Conservation (phyloP, 2,797 vertebrate genomes). For the Tachyglossus aculeatus region DNA sequence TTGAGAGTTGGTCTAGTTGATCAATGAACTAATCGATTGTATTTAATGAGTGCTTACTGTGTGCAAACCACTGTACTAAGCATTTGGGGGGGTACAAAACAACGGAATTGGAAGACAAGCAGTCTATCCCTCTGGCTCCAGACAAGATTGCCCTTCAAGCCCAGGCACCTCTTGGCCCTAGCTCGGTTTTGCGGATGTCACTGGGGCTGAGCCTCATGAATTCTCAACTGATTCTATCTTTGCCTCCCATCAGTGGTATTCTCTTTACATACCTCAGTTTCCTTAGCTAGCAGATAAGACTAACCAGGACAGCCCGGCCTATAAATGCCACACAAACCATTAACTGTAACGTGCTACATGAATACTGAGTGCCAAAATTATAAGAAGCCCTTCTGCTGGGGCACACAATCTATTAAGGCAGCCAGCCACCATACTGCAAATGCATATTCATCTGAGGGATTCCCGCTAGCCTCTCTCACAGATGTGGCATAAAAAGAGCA, state of each 20-base stretch:
- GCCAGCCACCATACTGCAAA: conserved; percentile 5
- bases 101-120: no score
- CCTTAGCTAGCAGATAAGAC: no score
- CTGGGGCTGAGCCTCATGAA: not conserved
- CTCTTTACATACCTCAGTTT: not conserved
- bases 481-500: conserved; percentile 26
- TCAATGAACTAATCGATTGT: no score
- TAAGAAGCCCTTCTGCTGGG: conserved; percentile 16
- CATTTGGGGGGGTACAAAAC: no score
- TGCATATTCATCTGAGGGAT: conserved; percentile 44
- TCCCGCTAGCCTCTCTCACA: conserved; percentile 23
- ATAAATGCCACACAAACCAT: not conserved
- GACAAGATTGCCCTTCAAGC: no score
- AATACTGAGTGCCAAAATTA: conserved; percentile 4
- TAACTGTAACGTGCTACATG: conserved; percentile 29
- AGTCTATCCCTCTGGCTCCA: no score
- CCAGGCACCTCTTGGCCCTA: no score
- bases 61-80: no score
- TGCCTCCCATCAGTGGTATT: not conserved
- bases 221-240: not conserved
- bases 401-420: conserved; percentile 5
- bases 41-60: no score
- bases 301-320: no score
- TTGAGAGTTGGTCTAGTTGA: no score
- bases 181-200: no score